Percentiles rank a stretch among this genome's conserved stretches.
Conservation (phyloP, 1,140 invertebrate species). For the Theocolax elegans region DNA sequence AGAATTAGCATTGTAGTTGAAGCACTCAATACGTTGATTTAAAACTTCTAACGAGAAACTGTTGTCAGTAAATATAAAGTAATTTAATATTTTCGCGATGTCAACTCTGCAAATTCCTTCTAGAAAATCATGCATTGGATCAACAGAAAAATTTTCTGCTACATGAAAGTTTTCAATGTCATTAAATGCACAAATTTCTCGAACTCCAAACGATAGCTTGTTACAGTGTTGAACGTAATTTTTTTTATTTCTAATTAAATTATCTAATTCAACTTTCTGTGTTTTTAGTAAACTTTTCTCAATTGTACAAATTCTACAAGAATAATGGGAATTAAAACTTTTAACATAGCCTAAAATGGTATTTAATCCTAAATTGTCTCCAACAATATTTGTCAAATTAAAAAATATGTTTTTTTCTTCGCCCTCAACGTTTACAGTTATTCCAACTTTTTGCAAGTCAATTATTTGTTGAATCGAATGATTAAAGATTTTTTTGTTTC, state of each 20-base stretch:
- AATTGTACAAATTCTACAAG: slow-evolving; percentile 50
- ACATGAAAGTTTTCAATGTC: slow-evolving; percentile 55
- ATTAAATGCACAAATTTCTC: slow-evolving; percentile 55
- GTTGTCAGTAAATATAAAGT: too few species aligned
- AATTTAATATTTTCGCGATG: slow-evolving; percentile 49
- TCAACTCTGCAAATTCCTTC: slow-evolving; percentile 59
- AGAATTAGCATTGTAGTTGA: background rate
- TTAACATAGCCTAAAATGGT: slow-evolving; percentile 48
- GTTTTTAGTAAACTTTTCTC: background rate
- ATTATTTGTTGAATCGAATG: slow-evolving; percentile 32
- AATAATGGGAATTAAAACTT: slow-evolving; percentile 51
- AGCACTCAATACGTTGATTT: background rate
- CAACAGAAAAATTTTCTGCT: slow-evolving; percentile 55
- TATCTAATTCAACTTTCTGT: background rate
- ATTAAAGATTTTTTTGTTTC: slow-evolving; percentile 29
- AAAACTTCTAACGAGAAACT: slow-evolving; percentile 25
- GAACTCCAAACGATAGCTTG: slow-evolving; percentile 47
- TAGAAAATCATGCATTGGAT: slow-evolving; percentile 61
- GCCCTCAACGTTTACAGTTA: slow-evolving; percentile 11
- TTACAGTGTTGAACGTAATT: background rate
- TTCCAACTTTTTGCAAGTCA: slow-evolving; percentile 21
- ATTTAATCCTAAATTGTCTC: slow-evolving; percentile 54
- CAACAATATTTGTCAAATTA: slow-evolving; percentile 46
- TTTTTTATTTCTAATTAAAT: background rate
- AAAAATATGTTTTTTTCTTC: slow-evolving; percentile 45